Percentiles rank a stretch among this genome's conserved stretches.
Evolutionary conservation across 1,140 invertebrate genomes (phyloP).

Genomic region (Drosophila nigrodunni): DNA sequence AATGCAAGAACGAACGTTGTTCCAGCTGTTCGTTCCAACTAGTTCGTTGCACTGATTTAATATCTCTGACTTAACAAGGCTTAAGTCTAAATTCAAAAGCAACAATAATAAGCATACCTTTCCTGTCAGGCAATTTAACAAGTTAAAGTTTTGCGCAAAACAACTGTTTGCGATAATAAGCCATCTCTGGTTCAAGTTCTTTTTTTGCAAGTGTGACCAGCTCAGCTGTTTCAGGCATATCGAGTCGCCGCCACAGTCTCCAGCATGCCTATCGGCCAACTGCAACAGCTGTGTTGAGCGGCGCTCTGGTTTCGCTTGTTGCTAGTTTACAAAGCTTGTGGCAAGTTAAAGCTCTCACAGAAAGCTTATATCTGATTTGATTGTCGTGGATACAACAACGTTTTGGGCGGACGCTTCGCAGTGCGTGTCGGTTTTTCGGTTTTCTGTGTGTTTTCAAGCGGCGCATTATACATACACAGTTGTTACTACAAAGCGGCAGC

Average conservation of each 20-base stretch:
- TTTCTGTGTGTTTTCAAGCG: conserved; percentile 45
- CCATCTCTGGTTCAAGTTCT: conserved; percentile 1
- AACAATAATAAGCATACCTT: too few relatives aligned
- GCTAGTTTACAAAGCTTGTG: conserved; percentile 56
- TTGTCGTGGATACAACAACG: conserved; percentile 46
- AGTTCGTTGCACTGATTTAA: conserved; percentile 8
- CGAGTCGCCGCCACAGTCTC: conserved; percentile 17
- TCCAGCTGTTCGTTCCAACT: conserved; percentile 31
- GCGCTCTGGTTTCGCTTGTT: conserved; percentile 33
- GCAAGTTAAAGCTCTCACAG: conserved; percentile 64
- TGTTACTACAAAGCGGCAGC: conserved; percentile 11
- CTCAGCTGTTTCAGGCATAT: neutral
- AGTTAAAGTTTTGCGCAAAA: too few relatives aligned
- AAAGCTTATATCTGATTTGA: conserved; percentile 42
- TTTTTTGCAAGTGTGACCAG: neutral
- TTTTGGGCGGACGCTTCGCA: conserved; percentile 28
- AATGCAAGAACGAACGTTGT: conserved; percentile 21
- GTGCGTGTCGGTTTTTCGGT: conserved; percentile 44
- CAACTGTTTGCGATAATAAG: neutral
- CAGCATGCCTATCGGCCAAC: conserved; percentile 5
- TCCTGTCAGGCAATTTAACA: neutral
- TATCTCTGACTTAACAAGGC: neutral
- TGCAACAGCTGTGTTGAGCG: conserved; percentile 29
- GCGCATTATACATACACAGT: conserved; percentile 47
- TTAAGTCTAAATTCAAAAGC: too few relatives aligned